Evolutionary conservation across 2,113 vertebrate genomes (phyloP), one percentile per base, ranked within the genome.

Genomic region (Ammodytes marinus): DNA sequence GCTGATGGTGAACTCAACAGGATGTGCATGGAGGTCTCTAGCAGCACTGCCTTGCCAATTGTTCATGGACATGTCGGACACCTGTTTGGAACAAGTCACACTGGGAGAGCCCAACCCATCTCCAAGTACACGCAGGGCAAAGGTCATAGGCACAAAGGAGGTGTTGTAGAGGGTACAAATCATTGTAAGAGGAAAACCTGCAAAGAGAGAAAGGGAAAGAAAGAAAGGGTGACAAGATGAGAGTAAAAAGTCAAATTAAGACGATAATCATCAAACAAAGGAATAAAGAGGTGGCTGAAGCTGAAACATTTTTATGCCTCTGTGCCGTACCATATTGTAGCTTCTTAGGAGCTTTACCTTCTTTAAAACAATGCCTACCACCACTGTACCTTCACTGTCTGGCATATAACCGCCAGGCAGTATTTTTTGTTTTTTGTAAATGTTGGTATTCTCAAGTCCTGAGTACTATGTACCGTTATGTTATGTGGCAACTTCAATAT

Each of bases 151-250:
- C 59, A 97, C 94, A 80, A 95, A 80, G 43, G 95, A 96, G 1
- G 96, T 96, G 81, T 97, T 98, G 80, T 49, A 95, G 75, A 99
- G 94, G 45, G 91, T 91, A 73, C 94, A 98, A 0, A 74, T 89
- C 65, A 95, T 55, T 3, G 92, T 96, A 13, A 6, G 50, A 66
- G 96, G 95, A 86, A 98, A 98, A 54, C 96, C 97, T 98, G 74
- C 4, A 45, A 1, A 49, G 4, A 54, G 49, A 35, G 8, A 42
- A 55, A 27, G 27, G 12, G 6, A 53, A 52, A 4, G 39, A 15
- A 0, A 45, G 12, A 40, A 39, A 67, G 2, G 8, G n/a, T 17
- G 47, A 40, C 7, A 63, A 27, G 27, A 27, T 27, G 27, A 27
- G 27, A 27, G 27, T 27, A 27, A 27, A 27, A 27, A 27, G 27